These are phyloP conservation scores for Capromys pilorides DNA, from an alignment of 2,797 vertebrate genomes.

Conservation along the genomic window DNA sequence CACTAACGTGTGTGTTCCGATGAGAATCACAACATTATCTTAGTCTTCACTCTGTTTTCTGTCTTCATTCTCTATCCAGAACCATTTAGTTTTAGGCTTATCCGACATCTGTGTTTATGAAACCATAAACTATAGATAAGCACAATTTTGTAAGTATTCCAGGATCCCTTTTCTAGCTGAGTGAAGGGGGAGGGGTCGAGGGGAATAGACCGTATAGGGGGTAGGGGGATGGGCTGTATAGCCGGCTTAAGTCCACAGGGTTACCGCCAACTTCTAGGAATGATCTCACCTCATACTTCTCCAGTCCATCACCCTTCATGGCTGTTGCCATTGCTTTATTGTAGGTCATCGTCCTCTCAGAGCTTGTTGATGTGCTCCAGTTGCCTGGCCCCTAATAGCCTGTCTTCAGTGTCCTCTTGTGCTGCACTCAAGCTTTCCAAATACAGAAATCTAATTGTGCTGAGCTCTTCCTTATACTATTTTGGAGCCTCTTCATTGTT, in stretches of 20 bases:
- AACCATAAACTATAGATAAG: constrained; percentile 53
- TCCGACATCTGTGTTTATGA: constrained; percentile 39
- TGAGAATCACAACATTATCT: constrained; percentile 33
- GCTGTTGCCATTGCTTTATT: not conserved
- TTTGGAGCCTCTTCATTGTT: not conserved
- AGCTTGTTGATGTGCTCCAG: not conserved
- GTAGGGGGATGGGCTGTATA: not conserved
- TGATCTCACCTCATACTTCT: not conserved
- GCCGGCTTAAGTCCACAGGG: not conserved
- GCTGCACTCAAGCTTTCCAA: not conserved
- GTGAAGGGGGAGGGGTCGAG: not conserved
- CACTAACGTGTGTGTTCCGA: constrained; percentile 36
- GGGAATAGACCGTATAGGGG: not conserved
- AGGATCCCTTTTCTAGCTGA: not conserved
- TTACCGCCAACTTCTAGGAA: not conserved
- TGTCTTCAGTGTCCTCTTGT: not conserved
- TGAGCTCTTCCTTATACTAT: not conserved
- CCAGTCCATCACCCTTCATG: not conserved
- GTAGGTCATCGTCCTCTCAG: not conserved
- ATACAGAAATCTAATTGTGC: not conserved
- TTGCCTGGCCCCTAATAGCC: not conserved
- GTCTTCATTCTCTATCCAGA: constrained; percentile 13
- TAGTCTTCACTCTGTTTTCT: constrained; percentile 50
- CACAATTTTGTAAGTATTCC: constrained; percentile 30
- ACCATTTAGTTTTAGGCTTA: constrained; percentile 49